Conservation (phyloP, 92 coral and sea anemone species). For the Galaxea fascicularis region DNA sequence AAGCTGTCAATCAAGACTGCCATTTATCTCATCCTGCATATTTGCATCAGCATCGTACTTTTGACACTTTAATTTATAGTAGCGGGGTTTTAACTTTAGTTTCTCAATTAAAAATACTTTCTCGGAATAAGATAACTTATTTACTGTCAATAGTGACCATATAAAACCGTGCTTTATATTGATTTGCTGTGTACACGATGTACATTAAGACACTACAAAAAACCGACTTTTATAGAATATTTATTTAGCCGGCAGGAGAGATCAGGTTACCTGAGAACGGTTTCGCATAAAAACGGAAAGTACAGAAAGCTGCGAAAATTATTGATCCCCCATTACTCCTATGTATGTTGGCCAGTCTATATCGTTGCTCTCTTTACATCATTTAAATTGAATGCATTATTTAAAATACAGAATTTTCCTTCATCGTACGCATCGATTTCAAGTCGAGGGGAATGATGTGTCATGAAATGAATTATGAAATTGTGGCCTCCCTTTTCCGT, state of each 20-base stretch:
- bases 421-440: too few relatives aligned
- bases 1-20: neutral
- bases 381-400: too few relatives aligned
- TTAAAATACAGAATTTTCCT: too few relatives aligned
- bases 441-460: neutral
- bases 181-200: neutral
- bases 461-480: neutral
- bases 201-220: neutral
- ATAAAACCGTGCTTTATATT: neutral
- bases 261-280: neutral
- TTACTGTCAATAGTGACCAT: neutral
- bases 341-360: too few relatives aligned
- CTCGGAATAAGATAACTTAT: neutral
- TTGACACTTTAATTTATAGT: slow-evolving; percentile 10
- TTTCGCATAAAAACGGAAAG: too few relatives aligned
- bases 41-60: neutral
- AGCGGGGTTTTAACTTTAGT: neutral
- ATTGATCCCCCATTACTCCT: too few relatives aligned
- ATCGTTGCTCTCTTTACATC: too few relatives aligned
- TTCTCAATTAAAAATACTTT: neutral
- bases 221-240: neutral
- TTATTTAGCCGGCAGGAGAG: slow-evolving; percentile 13
- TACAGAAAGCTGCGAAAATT: too few relatives aligned
- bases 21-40: neutral
- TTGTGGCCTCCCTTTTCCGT: neutral